Evolutionary conservation across 2,888 invertebrate species (phyloP).

Genomic region (Acanthosepion pharaonis): DNA sequence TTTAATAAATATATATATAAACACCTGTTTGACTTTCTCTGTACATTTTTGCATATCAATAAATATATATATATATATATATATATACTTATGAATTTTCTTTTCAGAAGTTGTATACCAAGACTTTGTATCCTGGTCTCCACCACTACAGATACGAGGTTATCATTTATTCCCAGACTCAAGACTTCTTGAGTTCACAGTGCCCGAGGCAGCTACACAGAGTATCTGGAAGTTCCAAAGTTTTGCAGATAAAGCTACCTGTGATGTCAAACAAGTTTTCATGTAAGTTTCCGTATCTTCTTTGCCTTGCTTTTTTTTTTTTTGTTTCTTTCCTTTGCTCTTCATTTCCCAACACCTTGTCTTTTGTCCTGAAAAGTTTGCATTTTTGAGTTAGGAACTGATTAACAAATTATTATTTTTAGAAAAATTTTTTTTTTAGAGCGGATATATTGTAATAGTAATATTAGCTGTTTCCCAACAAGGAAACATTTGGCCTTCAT

Average conservation of each 20-base stretch:
- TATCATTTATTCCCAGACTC: slow-evolving; percentile 42
- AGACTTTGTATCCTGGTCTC: slow-evolving; percentile 40
- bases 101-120: slow-evolving; percentile 43
- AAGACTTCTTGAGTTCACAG: slow-evolving; percentile 49
- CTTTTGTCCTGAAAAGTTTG: slow-evolving; percentile 65
- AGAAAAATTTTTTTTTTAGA: no score
- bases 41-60: no score
- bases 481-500: no score
- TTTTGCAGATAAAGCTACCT: slow-evolving; percentile 43
- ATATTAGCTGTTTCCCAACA: no score
- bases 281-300: slow-evolving; percentile 63
- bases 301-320: slow-evolving; percentile 88
- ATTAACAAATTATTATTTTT: no score
- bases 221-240: slow-evolving; percentile 52
- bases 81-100: not conserved
- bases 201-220: slow-evolving; percentile 51
- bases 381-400: slow-evolving; percentile 50
- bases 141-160: slow-evolving; percentile 42
- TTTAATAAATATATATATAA: not conserved
- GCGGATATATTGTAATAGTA: no score
- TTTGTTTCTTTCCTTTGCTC: slow-evolving; percentile 88
- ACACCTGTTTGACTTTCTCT: no score
- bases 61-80: not conserved
- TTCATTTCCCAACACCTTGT: slow-evolving; percentile 81
- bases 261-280: slow-evolving; percentile 25